Base-by-base conservation (phyloP, 2,888 invertebrate genomes). In the Agrilus mali region DNA sequence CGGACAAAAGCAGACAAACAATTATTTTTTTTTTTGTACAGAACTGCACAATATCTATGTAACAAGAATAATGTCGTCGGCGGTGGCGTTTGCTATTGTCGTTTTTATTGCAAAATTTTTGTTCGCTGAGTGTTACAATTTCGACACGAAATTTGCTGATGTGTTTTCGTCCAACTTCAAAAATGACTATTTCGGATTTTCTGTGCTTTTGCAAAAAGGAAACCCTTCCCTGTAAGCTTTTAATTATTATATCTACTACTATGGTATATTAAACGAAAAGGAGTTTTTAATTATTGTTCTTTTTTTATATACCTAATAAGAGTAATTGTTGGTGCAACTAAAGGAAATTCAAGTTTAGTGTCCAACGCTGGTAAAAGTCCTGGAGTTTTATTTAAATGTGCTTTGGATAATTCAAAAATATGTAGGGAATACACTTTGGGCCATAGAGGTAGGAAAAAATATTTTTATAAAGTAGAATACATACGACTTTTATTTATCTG, bases 301-400 rank as follows among this genome's bases (percentile, higher is more conserved):
- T 44, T 42, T n/a, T 27, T 46, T 40, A n/a, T n/a, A n/a, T n/a
- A n/a, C n/a, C n/a, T n/a, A n/a, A n/a, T 10, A 37, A 50, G 50
- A 15, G 38, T 50, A 12, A 40, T 51, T 38, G 47, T 48, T 33
- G 47, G 51, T 40, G 49, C 51, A 13, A 47, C 48, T 15, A 66
- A 67, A 42, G 71, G 70, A 8, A 74, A 73, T 55, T 72, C 71
- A 6, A 63, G 67, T 0, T 52, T 64, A 36, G 20, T 2, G 20
- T 56, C 60, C 37, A 50, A 55, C 3, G 68, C 69, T 45, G 52
- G 59, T 2, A 52, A 59, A 35, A 53, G 70, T 3, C 70, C 73
- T 4, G 76, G 76, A n/a, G 67, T 70, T 13, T 64, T 71, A n/a
- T 74, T 71, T 55, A 64, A 67, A 33, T 77, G 75, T 45, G 38